phyloP scores from a whole-genome alignment of 2,888 invertebrate genomes.

The Dusona sp. region DNA sequence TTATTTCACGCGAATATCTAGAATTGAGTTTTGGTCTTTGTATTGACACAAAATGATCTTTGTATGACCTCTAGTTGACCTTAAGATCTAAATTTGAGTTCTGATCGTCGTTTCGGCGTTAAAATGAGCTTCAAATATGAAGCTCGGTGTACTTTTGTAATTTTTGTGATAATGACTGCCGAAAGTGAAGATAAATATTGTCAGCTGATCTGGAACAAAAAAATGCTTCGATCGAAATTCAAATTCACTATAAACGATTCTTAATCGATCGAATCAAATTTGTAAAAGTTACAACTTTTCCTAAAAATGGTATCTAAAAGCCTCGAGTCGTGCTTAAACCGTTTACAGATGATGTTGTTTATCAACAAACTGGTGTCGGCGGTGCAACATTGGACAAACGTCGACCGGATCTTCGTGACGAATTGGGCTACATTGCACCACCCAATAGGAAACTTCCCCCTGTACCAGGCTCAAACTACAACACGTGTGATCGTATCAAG shows the following conservation, averaged over 20 bases:
- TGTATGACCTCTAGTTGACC: too few relatives aligned
- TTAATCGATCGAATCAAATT: background rate
- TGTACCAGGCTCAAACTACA: constrained; percentile 96
- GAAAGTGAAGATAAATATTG: too few relatives aligned
- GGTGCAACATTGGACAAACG: constrained; percentile 92
- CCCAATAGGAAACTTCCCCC: constrained; percentile 96
- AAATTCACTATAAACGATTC: background rate
- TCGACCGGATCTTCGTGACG: constrained; percentile 93
- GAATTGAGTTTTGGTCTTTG: too few relatives aligned
- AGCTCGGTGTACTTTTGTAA: too few relatives aligned
- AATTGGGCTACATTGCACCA: constrained; percentile 96
- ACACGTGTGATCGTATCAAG: constrained; percentile 97
- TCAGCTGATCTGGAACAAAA: background rate
- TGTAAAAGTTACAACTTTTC: background rate
- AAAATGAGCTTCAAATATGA: too few relatives aligned
- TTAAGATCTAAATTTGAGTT: too few relatives aligned
- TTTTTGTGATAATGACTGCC: too few relatives aligned
- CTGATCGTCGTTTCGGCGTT: too few relatives aligned
- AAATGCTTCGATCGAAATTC: background rate
- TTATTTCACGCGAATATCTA: too few relatives aligned
- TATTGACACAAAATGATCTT: too few relatives aligned
- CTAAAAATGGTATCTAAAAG: constrained; percentile 18
- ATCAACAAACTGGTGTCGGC: constrained; percentile 92
- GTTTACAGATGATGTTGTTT: constrained; percentile 93
- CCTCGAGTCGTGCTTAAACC: constrained; percentile 30